Evolutionary conservation across 2,888 invertebrate genomes (phyloP).

Genomic region (Melieria crassipennis): DNA sequence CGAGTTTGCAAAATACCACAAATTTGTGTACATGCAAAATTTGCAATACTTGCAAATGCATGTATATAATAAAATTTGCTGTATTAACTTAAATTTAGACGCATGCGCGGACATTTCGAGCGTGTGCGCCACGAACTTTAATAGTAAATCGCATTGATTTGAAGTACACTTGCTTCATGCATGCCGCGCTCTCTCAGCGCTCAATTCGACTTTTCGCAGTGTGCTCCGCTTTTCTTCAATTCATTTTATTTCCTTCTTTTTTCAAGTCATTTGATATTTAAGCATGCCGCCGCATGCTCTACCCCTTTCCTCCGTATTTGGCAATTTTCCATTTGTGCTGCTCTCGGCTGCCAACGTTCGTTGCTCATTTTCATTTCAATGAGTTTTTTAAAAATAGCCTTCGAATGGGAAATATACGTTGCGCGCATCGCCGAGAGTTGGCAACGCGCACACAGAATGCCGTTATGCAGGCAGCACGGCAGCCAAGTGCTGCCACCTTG

Average conservation of each 20-base stretch:
- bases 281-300: conserved; percentile 9
- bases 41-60: not conserved
- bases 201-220: not conserved
- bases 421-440: conserved; percentile 24
- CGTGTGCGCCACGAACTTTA: not conserved
- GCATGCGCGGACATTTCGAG: conserved; percentile 32
- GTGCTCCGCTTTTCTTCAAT: not conserved
- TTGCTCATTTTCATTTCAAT: conserved; percentile 16
- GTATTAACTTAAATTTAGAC: conserved; percentile 10
- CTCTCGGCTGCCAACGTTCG: not conserved
- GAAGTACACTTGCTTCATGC: not conserved
- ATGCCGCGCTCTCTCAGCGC: conserved; percentile 10
- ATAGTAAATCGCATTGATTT: not conserved
- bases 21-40: too few relatives aligned
- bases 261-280: conserved; percentile 42
- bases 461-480: not conserved
- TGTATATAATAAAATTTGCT: not conserved
- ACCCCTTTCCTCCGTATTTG: conserved; percentile 39
- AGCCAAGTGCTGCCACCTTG: not conserved
- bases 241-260: not conserved
- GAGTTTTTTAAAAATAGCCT: conserved; percentile 54
- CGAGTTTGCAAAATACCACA: too few relatives aligned
- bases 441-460: conserved; percentile 31
- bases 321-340: conserved; percentile 21
- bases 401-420: conserved; percentile 20